A percentile compares a stretch with the other conserved stretches of the same genome.
Evolutionary conservation across 2,888 invertebrate species (phyloP).

Genomic region (Notodonta dromedarius): DNA sequence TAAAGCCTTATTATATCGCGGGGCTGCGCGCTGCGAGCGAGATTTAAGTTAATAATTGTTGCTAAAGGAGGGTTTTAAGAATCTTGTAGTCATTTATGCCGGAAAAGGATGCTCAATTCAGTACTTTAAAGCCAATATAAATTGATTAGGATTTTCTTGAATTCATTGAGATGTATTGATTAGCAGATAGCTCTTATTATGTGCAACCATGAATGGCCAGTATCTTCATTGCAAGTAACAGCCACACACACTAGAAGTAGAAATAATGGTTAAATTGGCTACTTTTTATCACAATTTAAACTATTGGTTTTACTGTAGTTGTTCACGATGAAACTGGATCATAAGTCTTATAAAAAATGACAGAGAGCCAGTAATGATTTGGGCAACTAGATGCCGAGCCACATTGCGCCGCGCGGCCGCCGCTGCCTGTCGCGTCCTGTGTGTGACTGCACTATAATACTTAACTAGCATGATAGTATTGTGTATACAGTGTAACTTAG

Average conservation of each 20-base stretch:
- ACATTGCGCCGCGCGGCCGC: not conserved
- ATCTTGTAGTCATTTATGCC: not conserved
- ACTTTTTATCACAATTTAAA: too few species aligned
- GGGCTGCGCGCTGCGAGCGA: constrained; percentile 10
- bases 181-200: not conserved
- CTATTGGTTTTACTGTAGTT: too few species aligned
- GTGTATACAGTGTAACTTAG: constrained; percentile 23
- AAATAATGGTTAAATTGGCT: not conserved
- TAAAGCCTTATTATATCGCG: constrained; percentile 47
- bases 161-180: not conserved
- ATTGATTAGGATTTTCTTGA: too few species aligned
- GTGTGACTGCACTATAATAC: constrained; percentile 3
- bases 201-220: too few species aligned
- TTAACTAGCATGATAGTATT: constrained; percentile 5
- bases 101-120: not conserved
- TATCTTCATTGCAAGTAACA: too few species aligned
- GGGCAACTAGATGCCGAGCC: not conserved
- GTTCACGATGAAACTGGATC: too few species aligned
- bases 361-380: not conserved
- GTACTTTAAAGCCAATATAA: too few species aligned
- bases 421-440: not conserved
- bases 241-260: too few species aligned
- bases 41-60: not conserved
- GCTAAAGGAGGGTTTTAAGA: not conserved
- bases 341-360: too few species aligned